Percentiles rank a stretch among this genome's conserved stretches.
These are phyloP conservation scores for Carassius gibelio DNA, from an alignment of 2,113 vertebrate genomes.

Conservation along the genomic window DNA sequence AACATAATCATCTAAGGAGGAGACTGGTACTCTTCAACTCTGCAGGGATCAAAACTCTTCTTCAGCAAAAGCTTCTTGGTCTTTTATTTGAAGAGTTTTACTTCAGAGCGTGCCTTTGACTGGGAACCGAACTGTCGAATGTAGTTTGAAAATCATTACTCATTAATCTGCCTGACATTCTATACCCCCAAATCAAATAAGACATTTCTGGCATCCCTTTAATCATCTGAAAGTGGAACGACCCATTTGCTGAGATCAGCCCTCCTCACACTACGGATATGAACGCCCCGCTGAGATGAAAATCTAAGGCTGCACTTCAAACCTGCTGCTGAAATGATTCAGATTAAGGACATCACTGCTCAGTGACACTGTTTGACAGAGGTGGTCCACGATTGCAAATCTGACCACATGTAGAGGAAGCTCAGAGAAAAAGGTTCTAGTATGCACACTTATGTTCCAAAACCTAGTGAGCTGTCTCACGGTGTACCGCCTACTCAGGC, in stretches of 20 bases:
- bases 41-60: background rate
- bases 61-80: constrained; percentile 15
- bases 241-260: constrained; percentile 25
- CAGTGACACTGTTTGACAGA: background rate
- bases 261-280: background rate
- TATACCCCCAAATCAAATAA: constrained; percentile 25
- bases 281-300: constrained; percentile 26
- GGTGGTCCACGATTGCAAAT: background rate
- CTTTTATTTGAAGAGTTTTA: constrained; percentile 37
- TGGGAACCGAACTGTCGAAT: constrained; percentile 51
- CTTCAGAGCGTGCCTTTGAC: constrained; percentile 38
- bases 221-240: constrained; percentile 12
- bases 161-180: constrained; percentile 33
- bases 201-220: constrained; percentile 3
- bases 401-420: constrained; percentile 45
- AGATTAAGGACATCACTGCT: constrained; percentile 60
- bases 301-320: constrained; percentile 13
- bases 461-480: background rate
- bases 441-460: background rate
- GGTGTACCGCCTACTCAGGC: background rate
- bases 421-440: background rate
- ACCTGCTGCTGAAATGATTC: constrained; percentile 52
- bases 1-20: background rate
- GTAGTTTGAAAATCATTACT: constrained; percentile 23
- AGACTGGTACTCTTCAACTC: background rate